A percentile compares a stretch with the other conserved stretches of the same genome.
Evolutionary conservation across 1,140 invertebrate species (phyloP).

Genomic region (Dinoponera quadriceps): DNA sequence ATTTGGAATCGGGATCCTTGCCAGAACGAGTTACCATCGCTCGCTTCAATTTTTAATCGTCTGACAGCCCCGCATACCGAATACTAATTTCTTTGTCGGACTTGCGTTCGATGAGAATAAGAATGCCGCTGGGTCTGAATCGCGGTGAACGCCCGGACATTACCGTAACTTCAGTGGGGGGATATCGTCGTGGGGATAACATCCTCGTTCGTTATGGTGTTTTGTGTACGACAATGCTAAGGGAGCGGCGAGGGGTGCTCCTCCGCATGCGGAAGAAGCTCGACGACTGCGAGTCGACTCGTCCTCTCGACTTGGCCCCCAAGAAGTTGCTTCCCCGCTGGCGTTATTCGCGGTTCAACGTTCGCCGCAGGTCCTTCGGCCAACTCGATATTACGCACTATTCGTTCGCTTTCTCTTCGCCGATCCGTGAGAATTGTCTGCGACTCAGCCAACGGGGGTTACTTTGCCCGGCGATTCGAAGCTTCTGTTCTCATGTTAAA

Average conservation of each 20-base stretch:
- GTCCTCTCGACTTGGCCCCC: neutral
- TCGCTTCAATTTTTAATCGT: neutral
- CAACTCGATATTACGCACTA: neutral
- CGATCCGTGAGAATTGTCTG: neutral
- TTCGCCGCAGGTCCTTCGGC: neutral
- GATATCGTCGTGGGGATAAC: neutral
- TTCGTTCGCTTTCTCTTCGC: neutral
- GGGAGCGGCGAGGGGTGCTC: neutral
- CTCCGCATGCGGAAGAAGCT: neutral
- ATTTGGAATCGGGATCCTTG: neutral
- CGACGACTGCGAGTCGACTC: neutral
- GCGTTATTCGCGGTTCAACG: conserved; percentile 18
- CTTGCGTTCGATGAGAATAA: neutral
- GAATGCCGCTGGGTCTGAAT: neutral
- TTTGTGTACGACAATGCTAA: conserved; percentile 32
- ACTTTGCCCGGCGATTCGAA: no score
- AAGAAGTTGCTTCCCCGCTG: neutral
- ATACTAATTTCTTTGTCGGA: neutral
- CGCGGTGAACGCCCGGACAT: neutral
- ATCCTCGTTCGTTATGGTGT: neutral
- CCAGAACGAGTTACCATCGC: neutral
- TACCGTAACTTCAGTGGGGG: neutral
- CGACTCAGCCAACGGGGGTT: neutral
- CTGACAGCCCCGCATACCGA: neutral
- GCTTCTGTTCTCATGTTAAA: neutral